Conservation (phyloP, 2,113 vertebrate species). For the Phyllostomus discolor region DNA sequence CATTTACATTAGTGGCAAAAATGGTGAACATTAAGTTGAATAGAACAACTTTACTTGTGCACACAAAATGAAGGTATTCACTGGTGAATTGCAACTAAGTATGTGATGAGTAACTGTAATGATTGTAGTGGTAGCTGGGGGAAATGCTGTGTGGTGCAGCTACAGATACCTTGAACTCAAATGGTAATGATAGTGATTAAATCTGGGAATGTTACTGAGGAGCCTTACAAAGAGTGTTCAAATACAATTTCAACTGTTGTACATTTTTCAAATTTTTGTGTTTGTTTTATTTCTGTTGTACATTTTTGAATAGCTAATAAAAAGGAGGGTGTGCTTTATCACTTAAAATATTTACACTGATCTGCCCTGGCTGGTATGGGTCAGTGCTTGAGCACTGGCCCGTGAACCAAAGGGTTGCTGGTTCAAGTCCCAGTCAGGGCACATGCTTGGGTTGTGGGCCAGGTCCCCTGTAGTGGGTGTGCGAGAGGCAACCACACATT, state of each 20-base stretch:
- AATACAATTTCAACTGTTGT: background rate
- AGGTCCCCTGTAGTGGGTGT: too few relatives aligned
- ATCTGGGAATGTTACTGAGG: background rate
- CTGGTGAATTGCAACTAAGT: background rate
- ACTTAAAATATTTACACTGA: background rate
- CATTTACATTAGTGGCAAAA: background rate
- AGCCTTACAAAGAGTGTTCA: background rate
- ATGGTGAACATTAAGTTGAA: background rate
- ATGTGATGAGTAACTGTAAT: background rate
- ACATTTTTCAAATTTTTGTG: background rate
- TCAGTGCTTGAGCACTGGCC: too few relatives aligned
- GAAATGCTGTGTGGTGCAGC: background rate
- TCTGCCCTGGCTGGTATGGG: background rate
- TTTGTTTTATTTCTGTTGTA: background rate
- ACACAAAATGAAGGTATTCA: conserved; percentile 4
- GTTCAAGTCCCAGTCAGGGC: too few relatives aligned
- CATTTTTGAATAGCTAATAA: conserved; percentile 19
- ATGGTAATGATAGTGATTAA: conserved; percentile 5
- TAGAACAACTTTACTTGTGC: background rate
- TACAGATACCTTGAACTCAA: background rate
- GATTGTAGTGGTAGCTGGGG: background rate
- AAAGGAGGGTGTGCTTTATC: background rate
- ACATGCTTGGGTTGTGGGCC: too few relatives aligned
- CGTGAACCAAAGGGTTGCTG: too few relatives aligned
- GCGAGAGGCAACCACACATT: too few relatives aligned